Evolutionary conservation across 2,888 invertebrate species (phyloP).

Genomic region (Drosophila histrio): DNA sequence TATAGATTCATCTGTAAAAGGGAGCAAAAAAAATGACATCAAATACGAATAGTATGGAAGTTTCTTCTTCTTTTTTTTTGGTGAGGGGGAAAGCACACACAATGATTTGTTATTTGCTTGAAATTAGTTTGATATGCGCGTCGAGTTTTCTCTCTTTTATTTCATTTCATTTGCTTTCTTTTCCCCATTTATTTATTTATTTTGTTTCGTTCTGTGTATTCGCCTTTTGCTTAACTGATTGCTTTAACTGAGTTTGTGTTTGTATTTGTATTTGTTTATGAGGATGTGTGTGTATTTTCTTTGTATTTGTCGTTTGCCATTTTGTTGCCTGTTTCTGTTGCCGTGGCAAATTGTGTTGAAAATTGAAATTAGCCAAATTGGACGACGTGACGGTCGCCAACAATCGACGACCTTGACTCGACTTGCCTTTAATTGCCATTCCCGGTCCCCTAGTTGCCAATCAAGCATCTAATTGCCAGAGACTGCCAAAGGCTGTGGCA

Average conservation of each 20-base stretch:
- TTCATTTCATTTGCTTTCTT: conserved; percentile 13
- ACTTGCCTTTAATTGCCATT: conserved; percentile 33
- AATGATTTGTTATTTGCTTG: conserved; percentile 79
- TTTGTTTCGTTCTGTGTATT: conserved; percentile 22
- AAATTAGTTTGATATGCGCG: conserved; percentile 69
- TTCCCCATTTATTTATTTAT: conserved; percentile 49
- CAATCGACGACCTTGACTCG: conserved; percentile 1
- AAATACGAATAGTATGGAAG: conserved; percentile 15
- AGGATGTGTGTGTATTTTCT: conserved; percentile 37
- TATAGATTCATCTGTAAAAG: conserved; percentile 83
- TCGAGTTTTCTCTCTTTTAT: neutral
- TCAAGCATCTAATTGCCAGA: conserved; percentile 44
- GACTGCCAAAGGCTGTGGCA: conserved; percentile 47
- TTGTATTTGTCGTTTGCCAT: conserved; percentile 25
- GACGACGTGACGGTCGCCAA: neutral
- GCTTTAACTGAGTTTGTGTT: conserved; percentile 39
- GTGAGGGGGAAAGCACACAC: neutral
- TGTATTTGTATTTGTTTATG: conserved; percentile 9
- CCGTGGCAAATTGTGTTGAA: conserved; percentile 61
- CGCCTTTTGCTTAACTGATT: conserved; percentile 55
- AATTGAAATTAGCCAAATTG: conserved; percentile 74
- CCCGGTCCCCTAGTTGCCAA: conserved; percentile 18
- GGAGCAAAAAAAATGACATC: conserved; percentile 25
- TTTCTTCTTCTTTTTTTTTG: neutral
- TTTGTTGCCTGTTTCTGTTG: neutral